Evolutionary conservation across 2,888 invertebrate species (phyloP), one percentile per base, ranked within the genome.

Genomic region (Hermodice carunculata): DNA sequence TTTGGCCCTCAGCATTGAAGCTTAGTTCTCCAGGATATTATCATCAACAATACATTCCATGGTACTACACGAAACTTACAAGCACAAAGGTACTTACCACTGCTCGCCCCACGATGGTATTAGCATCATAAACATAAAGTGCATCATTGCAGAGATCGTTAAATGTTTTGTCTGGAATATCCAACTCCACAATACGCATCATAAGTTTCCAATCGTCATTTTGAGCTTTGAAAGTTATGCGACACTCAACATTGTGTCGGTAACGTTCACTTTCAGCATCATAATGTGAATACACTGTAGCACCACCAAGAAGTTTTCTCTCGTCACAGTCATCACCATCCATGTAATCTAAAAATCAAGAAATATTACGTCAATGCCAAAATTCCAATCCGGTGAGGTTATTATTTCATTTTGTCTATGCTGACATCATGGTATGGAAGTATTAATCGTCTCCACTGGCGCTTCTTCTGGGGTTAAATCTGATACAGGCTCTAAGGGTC

Each of bases 121-220:
- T 70, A 29, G 76, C 77, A 61, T 83, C 80, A 64, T 79, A 83
- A 37, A 84, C 73, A 69, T 82, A 83, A n/a, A 84, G 73, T 8
- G 82, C 83, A 67, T 84, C 84, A 58, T 83, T 81, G 73, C 84
- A 84, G 26, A 71, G 62, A 31, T 64, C 56, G 40, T 61, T 65
- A 44, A 57, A 65, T 5, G 67, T 59, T 40, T 37, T 37, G 60
- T 83, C 84, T 6, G 82, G 83, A 34, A 84, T 78, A 69, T 84
- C 83, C 66, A 84, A 67, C 42, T 81, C 77, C 44, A 78, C 67
- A 51, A 84, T 71, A 14, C 79, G 76, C 61, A 83, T 61, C 79
- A 81, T 80, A 32, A 84, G 69, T 58, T 76, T 78, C 81, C 81
- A 82, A 52, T 74, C 77, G 29, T 74, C 74, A 43, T 76, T 71